phyloP scores from a whole-genome alignment of 2,797 vertebrate genomes.

The Characodon lateralis region DNA sequence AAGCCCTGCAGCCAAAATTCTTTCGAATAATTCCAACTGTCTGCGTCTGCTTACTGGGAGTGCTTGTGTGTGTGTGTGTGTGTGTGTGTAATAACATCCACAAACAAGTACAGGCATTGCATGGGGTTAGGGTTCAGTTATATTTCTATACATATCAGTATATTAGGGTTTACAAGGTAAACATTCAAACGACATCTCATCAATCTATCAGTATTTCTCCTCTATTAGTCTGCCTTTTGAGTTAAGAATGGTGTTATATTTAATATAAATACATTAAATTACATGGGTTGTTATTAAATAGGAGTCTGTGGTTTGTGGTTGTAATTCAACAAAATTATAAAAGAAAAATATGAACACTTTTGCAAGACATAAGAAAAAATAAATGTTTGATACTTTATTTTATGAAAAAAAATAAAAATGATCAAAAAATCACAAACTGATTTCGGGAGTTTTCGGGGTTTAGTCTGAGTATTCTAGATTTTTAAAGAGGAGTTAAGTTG shows the following conservation, averaged over 20 bases:
- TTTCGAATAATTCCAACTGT: constrained; percentile 72
- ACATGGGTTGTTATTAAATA: no score
- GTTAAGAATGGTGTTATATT: constrained; percentile 11
- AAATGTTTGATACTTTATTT: not conserved
- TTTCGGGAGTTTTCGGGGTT: no score
- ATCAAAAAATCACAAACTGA: not conserved
- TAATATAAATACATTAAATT: constrained; percentile 27
- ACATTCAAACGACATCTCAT: constrained; percentile 29
- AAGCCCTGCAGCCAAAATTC: constrained; percentile 77
- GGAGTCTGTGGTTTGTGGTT: not conserved
- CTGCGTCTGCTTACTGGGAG: constrained; percentile 57
- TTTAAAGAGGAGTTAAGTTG: not conserved
- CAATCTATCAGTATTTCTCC: constrained; percentile 14
- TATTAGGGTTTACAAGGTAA: constrained; percentile 10
- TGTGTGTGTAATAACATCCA: constrained; percentile 42
- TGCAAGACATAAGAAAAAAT: not conserved
- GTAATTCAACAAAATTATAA: not conserved
- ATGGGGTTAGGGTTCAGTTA: constrained; percentile 47
- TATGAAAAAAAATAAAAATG: not conserved
- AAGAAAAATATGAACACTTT: not conserved
- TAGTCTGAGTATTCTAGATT: not conserved
- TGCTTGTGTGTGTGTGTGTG: constrained; percentile 28
- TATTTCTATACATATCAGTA: constrained; percentile 21
- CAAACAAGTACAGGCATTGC: constrained; percentile 66
- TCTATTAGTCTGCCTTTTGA: constrained; percentile 7